Evolutionary conservation across 2,797 vertebrate genomes (phyloP).

Genomic region (Pantherophis alleghaniensis): DNA sequence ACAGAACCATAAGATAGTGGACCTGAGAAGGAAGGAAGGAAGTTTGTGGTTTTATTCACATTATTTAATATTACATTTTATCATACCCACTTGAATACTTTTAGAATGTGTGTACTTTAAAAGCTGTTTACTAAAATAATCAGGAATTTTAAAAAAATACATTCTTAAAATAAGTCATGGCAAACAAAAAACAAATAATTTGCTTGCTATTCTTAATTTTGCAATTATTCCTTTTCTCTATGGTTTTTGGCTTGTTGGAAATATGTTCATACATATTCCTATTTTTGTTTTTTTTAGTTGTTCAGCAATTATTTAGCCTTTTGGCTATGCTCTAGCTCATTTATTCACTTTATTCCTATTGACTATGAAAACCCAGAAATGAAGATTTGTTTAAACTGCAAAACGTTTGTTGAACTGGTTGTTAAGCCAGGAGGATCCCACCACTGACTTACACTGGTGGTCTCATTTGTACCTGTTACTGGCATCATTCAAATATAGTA

Average conservation of each 20-base stretch:
- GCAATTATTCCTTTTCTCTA: background rate
- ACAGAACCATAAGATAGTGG: constrained; percentile 97
- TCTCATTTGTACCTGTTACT: background rate
- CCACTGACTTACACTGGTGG: background rate
- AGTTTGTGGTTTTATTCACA: accelerated
- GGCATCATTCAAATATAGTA: background rate
- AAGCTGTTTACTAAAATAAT: background rate
- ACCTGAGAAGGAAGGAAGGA: constrained; percentile 75
- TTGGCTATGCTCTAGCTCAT: background rate
- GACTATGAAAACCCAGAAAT: background rate
- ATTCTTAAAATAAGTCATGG: background rate
- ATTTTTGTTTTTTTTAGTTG: background rate
- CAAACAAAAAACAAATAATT: background rate
- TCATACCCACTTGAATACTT: background rate
- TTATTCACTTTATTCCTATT: background rate
- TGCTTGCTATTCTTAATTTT: background rate
- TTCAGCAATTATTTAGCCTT: background rate
- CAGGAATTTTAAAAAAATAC: background rate
- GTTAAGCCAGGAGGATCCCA: too few species aligned
- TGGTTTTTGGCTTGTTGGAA: background rate
- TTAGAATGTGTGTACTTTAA: background rate
- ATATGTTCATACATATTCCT: background rate
- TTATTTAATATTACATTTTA: background rate
- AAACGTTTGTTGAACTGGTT: too few species aligned
- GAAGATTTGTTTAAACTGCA: too few species aligned